Base-by-base conservation (phyloP, 30 jellyfish, hydroid and myxozoan species). In the Hydractinia symbiolongicarpus region DNA sequence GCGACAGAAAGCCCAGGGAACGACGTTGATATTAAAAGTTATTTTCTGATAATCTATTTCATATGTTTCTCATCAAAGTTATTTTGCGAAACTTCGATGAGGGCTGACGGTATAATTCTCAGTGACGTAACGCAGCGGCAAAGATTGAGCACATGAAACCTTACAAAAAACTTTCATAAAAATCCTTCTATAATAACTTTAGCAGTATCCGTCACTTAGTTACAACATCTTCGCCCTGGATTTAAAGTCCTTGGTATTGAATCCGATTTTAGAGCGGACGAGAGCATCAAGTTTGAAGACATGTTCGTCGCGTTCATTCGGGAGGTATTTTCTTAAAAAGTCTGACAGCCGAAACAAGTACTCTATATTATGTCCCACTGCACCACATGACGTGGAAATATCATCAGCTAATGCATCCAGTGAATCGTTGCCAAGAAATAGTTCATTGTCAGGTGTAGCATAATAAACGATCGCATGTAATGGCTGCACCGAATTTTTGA, bases 341-440 rank as follows among this genome's bases (percentile, higher is more conserved):
- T 90, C 95, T 5, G 95, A 86, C 15, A 90, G 79, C 7, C 94
- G 85, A 9, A 90, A 68, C 50, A 90, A 69, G 72, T 90, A 90
- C 81, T 90, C 97, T 20, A 90, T 81, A 83, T 86, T 90, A 20
- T 87, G 82, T 49, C 97, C 97, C 14, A 84, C 60, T 5, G 55
- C 81, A 11, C 97, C 97, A 50, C 16, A 79, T 14, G 94, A 74
- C 8, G 72, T 76, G n/a, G 77, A 62, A 15, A 90, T 90, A 64
- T 86, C 89, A 52, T 79, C 50, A 40, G 88, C 82, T 1, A 85
- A 81, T 50, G 77, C 90, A 4, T 49, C 81, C 40, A 53, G 17
- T n/a, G 89, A 77, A 8, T 87, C 87, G 20, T 76, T 62, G 19
- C 95, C 95, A 49, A 71, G 84, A 68, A 73, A 90, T 58, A 58